phyloP scores from a whole-genome alignment of 2,113 vertebrate genomes.

The Miniopterus natalensis region DNA sequence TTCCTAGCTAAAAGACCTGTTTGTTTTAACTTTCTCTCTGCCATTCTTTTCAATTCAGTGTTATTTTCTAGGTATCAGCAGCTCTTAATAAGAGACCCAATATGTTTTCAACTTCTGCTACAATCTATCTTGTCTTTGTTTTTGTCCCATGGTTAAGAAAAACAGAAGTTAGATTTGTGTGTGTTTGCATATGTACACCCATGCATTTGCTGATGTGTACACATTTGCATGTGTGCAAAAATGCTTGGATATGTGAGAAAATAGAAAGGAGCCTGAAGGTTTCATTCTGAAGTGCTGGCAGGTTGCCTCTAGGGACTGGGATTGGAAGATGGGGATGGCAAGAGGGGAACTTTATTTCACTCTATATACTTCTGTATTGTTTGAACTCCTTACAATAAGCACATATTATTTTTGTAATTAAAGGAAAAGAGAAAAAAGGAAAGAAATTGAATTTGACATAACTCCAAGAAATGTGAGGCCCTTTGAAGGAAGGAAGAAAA shows the following conservation, averaged over 20 bases:
- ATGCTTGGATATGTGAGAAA: background rate
- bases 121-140: background rate
- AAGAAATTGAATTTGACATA: slow-evolving; percentile 61
- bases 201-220: background rate
- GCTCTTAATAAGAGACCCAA: background rate
- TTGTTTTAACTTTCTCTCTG: background rate
- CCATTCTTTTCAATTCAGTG: background rate
- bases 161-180: slow-evolving; percentile 6
- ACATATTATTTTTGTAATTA: slow-evolving; percentile 66
- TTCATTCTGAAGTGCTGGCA: slow-evolving; percentile 6
- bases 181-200: background rate
- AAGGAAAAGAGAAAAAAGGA: slow-evolving; percentile 4
- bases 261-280: background rate
- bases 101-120: background rate
- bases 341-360: background rate
- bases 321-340: background rate
- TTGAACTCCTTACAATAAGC: slow-evolving; percentile 49
- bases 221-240: background rate
- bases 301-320: background rate
- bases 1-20: slow-evolving; percentile 1
- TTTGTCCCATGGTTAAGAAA: background rate
- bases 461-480: background rate
- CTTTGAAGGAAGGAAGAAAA: slow-evolving; percentile 53
- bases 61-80: background rate
- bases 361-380: background rate